Percentiles rank a stretch among this genome's conserved stretches.
These are phyloP conservation scores for Mythimna ferrago DNA, from an alignment of 2,888 invertebrate genomes.

Conservation along the genomic window DNA sequence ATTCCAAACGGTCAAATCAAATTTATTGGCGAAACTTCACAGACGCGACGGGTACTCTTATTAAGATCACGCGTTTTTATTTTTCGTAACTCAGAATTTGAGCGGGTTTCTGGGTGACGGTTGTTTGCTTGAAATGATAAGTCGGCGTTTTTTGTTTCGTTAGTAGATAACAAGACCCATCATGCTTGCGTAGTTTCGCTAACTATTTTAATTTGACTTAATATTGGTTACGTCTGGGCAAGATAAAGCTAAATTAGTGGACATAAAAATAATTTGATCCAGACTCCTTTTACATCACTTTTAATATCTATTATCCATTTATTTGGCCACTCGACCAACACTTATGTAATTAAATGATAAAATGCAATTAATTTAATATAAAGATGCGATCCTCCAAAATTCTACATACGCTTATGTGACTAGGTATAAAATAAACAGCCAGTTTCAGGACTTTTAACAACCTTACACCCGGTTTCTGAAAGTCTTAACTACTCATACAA, in stretches of 20 bases:
- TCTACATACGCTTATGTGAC: constrained; percentile 56
- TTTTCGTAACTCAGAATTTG: background rate
- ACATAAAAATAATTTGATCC: constrained; percentile 7
- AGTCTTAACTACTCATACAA: background rate
- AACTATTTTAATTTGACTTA: background rate
- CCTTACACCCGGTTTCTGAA: constrained; percentile 9
- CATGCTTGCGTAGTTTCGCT: background rate
- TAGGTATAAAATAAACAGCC: constrained; percentile 61
- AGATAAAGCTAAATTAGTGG: constrained; percentile 11
- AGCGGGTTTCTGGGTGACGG: too few species aligned
- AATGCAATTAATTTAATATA: background rate
- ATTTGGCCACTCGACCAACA: background rate
- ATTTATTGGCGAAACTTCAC: background rate
- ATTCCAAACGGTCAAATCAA: background rate
- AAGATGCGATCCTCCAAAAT: constrained; percentile 14
- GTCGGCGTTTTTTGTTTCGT: background rate
- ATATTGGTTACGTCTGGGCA: constrained; percentile 19
- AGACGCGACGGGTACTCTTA: background rate
- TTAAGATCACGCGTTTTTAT: background rate
- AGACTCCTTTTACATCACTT: constrained; percentile 1
- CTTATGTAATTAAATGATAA: background rate
- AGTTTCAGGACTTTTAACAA: constrained; percentile 26
- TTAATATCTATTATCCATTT: background rate
- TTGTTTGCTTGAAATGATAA: too few species aligned
- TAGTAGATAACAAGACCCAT: background rate